Percentiles rank a stretch among this genome's conserved stretches.
These are phyloP conservation scores for Neodontobutis hainanensis DNA, from an alignment of 2,113 vertebrate species.

Conservation along the genomic window DNA sequence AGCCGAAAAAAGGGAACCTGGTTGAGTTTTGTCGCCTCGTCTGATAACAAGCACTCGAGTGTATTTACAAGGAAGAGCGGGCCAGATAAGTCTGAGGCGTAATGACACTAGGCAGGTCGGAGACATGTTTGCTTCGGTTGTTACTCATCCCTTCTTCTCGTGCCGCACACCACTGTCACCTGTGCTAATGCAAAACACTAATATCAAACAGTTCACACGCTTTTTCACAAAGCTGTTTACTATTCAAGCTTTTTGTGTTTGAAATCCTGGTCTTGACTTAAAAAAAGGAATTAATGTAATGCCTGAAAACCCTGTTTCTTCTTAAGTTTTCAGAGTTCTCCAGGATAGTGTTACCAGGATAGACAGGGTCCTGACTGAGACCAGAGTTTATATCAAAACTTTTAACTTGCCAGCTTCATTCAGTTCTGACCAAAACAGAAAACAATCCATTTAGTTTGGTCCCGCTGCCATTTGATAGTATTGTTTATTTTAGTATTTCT, in stretches of 20 bases:
- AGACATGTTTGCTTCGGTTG: constrained; percentile 39
- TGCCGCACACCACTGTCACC: neutral
- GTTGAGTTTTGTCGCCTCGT: constrained; percentile 60
- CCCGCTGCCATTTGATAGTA: neutral
- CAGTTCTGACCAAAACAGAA: too few relatives aligned
- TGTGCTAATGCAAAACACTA: constrained; percentile 7
- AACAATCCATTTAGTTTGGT: too few relatives aligned
- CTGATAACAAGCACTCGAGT: constrained; percentile 67
- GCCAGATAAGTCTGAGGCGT: constrained; percentile 62
- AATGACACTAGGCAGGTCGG: constrained; percentile 72
- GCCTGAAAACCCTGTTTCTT: too few relatives aligned
- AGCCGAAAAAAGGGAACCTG: constrained; percentile 52
- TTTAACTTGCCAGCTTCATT: too few relatives aligned
- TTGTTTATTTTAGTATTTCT: too few relatives aligned
- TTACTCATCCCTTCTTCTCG: constrained; percentile 36
- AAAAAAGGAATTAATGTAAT: too few relatives aligned
- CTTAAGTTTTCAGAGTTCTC: too few relatives aligned
- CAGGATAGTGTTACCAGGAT: too few relatives aligned
- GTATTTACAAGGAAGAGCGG: constrained; percentile 70
- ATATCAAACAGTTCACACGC: constrained; percentile 22
- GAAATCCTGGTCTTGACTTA: neutral
- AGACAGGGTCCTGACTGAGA: too few relatives aligned
- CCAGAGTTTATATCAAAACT: too few relatives aligned
- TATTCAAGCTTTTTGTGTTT: constrained; percentile 1
- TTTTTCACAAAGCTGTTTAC: neutral